These are phyloP conservation scores for Polydrusus cervinus DNA, from an alignment of 2,888 invertebrate species.

Conservation along the genomic window DNA sequence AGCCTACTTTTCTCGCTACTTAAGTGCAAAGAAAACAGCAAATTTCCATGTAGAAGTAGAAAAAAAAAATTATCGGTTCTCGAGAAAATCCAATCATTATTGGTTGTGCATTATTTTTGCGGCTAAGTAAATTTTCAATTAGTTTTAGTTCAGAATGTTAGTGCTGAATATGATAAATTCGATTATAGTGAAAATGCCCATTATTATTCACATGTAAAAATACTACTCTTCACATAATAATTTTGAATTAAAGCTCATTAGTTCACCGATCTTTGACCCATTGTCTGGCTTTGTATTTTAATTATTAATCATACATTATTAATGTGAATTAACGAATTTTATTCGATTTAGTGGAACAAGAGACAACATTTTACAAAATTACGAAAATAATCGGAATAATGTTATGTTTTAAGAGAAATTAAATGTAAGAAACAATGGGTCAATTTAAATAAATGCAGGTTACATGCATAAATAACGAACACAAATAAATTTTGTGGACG, in stretches of 20 bases:
- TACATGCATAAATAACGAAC: neutral
- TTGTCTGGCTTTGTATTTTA: conserved; percentile 36
- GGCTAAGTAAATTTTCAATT: too few relatives aligned
- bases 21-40: too few relatives aligned
- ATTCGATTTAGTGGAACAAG: conserved; percentile 8
- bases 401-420: neutral
- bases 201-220: conserved; percentile 4
- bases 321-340: conserved; percentile 13
- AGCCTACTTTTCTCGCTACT: too few relatives aligned
- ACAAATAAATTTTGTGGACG: neutral
- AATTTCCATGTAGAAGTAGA: too few relatives aligned
- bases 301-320: conserved; percentile 31
- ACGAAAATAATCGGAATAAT: neutral
- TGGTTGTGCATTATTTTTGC: too few relatives aligned
- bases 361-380: neutral
- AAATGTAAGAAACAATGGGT: neutral
- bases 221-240: neutral
- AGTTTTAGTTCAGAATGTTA: too few relatives aligned
- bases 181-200: too few relatives aligned
- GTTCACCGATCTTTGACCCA: conserved; percentile 21
- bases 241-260: conserved; percentile 9
- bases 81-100: too few relatives aligned
- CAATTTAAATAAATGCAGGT: neutral
- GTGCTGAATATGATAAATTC: too few relatives aligned
- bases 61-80: too few relatives aligned